Percentiles rank a stretch among this genome's conserved stretches.
phyloP scores from a whole-genome alignment of 2,113 vertebrate species.

The Oryzias celebensis region DNA sequence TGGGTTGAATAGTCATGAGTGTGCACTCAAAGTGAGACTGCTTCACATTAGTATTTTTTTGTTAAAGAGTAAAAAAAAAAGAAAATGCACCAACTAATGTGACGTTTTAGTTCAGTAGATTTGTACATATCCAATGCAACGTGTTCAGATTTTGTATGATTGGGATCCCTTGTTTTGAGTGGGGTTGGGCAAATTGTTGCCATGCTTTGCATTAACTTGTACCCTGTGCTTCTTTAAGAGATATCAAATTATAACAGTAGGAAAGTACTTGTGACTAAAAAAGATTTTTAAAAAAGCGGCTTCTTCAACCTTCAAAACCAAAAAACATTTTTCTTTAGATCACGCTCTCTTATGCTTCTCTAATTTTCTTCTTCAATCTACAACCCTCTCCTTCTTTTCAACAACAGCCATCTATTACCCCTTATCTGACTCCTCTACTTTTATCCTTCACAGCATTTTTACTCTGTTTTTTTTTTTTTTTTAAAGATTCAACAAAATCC shows the following conservation, averaged over 20 bases:
- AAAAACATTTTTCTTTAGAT: slow-evolving; percentile 65
- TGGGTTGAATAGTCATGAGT: no score
- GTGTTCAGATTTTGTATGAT: no score
- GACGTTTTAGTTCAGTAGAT: no score
- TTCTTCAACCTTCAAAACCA: slow-evolving; percentile 65
- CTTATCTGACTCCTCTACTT: slow-evolving; percentile 43
- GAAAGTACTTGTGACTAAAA: neutral
- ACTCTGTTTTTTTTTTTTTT: neutral
- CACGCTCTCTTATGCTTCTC: slow-evolving; percentile 20
- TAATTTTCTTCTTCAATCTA: slow-evolving; percentile 36
- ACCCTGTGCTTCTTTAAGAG: neutral
- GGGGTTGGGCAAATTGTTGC: no score
- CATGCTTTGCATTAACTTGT: no score
- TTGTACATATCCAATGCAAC: no score
- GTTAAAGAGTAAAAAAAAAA: no score
- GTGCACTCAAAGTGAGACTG: no score
- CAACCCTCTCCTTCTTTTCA: slow-evolving; percentile 17
- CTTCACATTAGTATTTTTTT: no score
- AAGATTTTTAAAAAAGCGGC: slow-evolving; percentile 14
- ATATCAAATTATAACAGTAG: slow-evolving; percentile 13
- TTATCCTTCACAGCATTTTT: slow-evolving; percentile 6
- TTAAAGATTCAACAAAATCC: slow-evolving; percentile 31
- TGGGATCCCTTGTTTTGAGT: no score
- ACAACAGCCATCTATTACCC: slow-evolving; percentile 19
- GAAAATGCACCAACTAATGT: no score